Evolutionary conservation across 2,797 vertebrate species (phyloP).

Genomic region (Sebastes minor): DNA sequence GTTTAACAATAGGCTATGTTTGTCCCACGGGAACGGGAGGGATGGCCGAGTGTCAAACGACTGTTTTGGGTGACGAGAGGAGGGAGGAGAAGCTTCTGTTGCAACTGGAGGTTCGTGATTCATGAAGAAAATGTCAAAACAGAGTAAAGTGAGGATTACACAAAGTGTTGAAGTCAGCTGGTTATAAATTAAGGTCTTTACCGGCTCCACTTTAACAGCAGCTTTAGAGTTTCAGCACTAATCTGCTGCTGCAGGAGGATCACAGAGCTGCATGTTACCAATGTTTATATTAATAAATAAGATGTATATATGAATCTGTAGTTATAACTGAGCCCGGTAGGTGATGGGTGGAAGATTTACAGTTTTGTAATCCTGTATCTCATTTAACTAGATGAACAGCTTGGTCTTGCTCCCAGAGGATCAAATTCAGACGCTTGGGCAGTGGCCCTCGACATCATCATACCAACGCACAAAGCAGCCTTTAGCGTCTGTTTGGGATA

Average conservation of each 20-base stretch:
- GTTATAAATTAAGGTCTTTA: neutral
- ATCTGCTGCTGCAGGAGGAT: constrained; percentile 14
- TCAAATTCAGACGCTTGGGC: too few relatives aligned
- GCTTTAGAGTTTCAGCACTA: neutral
- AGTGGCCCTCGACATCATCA: fast-evolving
- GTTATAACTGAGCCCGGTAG: neutral
- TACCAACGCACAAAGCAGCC: too few relatives aligned
- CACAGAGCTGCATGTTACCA: neutral
- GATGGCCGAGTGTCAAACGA: neutral
- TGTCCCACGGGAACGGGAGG: constrained; percentile 31
- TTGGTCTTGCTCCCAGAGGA: fast-evolving
- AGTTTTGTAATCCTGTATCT: neutral
- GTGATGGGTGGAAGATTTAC: neutral
- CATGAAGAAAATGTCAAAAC: neutral
- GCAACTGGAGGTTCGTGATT: neutral
- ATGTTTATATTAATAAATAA: neutral
- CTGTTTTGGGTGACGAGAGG: neutral
- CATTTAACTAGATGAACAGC: neutral
- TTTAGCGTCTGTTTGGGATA: too few relatives aligned
- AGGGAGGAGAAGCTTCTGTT: neutral
- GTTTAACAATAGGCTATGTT: constrained; percentile 24
- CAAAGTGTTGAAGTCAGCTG: constrained; percentile 1
- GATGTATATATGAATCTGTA: neutral
- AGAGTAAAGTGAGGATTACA: constrained; percentile 14
- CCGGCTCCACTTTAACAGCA: neutral